Conservation (phyloP, 2,113 vertebrate genomes). For the Fregetta grallaria region DNA sequence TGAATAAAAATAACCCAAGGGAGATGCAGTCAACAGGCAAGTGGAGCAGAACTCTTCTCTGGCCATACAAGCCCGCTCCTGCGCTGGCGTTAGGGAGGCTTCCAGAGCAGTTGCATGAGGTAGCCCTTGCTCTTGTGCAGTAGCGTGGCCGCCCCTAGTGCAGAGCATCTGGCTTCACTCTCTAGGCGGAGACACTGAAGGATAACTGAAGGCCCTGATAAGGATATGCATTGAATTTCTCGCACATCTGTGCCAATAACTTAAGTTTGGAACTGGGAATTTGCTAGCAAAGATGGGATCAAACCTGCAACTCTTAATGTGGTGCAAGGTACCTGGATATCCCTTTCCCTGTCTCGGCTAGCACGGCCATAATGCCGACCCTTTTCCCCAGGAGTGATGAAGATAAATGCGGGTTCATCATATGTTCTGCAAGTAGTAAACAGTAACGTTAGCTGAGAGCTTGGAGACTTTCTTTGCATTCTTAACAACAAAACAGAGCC, state of each 20-base stretch:
- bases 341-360: not conserved
- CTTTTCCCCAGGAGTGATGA: not conserved
- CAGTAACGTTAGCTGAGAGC: not conserved
- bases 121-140: not conserved
- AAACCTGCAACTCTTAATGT: not conserved
- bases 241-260: not conserved
- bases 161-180: not conserved
- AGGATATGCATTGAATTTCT: not conserved
- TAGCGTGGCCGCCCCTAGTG: not conserved
- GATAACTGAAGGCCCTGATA: not conserved
- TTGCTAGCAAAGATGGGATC: not conserved
- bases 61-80: not conserved
- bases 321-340: not conserved
- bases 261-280: not conserved
- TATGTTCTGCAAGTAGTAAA: not conserved
- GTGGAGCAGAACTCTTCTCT: not conserved
- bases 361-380: not conserved
- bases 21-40: not conserved
- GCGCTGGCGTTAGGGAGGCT: not conserved
- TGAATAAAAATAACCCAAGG: not conserved
- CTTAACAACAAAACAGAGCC: not conserved
- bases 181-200: not conserved
- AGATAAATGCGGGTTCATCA: not conserved
- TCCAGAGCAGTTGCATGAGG: not conserved
- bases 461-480: not conserved